Percentiles rank a stretch among this genome's conserved stretches.
Evolutionary conservation across 2,113 vertebrate species (phyloP).

Genomic region (Camelus dromedarius): DNA sequence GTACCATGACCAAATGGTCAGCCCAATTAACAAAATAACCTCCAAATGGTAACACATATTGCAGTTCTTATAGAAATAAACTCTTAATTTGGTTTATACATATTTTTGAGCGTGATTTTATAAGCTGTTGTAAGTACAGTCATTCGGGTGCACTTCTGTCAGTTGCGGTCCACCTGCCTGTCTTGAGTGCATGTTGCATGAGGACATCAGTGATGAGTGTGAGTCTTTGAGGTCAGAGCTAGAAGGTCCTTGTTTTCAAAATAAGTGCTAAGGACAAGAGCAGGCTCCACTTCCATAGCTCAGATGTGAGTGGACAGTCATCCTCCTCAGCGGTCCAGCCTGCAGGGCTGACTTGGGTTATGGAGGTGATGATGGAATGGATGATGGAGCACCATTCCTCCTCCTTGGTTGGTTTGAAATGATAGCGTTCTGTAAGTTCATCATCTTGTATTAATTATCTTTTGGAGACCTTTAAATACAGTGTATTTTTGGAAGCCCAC

Average conservation of each 20-base stretch:
- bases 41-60: background rate
- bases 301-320: background rate
- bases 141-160: background rate
- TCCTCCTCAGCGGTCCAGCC: background rate
- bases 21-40: background rate
- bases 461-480: background rate
- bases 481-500: background rate
- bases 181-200: fast-evolving
- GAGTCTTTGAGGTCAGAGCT: background rate
- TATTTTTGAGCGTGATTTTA: background rate
- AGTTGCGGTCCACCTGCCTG: fast-evolving
- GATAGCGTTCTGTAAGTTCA: background rate
- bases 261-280: background rate
- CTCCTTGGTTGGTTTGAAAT: background rate
- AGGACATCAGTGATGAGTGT: background rate
- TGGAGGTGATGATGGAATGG: background rate
- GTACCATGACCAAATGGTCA: background rate
- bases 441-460: background rate
- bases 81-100: background rate
- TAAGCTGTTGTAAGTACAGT: background rate
- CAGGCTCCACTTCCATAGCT: background rate
- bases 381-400: background rate
- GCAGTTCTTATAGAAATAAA: background rate
- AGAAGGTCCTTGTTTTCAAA: background rate
- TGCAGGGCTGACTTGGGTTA: background rate